Conservation (phyloP, 2,113 vertebrate species). For the Tringa solitaria region DNA sequence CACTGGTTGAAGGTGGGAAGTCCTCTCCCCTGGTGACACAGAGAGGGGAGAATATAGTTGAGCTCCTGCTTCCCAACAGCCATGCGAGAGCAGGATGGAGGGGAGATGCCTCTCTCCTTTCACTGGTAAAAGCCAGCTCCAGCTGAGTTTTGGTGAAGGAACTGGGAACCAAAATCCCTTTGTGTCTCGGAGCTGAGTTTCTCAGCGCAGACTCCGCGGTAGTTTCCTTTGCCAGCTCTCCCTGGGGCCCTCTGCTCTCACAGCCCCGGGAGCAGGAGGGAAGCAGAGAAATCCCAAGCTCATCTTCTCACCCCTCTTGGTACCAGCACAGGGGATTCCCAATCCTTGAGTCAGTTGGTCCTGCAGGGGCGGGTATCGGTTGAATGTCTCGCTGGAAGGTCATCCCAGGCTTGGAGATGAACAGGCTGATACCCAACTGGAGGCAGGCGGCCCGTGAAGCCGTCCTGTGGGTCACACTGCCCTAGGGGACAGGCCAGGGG, state of each 20-base stretch:
- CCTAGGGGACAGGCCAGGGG: background rate
- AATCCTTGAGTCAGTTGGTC: background rate
- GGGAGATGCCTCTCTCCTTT: background rate
- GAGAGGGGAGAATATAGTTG: background rate
- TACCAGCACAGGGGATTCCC: background rate
- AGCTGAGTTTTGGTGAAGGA: background rate
- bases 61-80: background rate
- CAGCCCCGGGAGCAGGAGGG: background rate
- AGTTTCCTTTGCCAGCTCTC: background rate
- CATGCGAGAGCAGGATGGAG: background rate
- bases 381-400: background rate
- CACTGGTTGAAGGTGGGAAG: background rate
- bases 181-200: fast-evolving
- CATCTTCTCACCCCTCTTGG: background rate
- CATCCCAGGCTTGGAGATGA: background rate
- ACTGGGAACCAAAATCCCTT: background rate
- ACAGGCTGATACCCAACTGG: background rate
- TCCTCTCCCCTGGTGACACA: background rate
- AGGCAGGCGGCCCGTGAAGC: fast-evolving
- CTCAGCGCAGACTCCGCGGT: fast-evolving
- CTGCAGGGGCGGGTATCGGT: fast-evolving
- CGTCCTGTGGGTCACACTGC: background rate
- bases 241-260: background rate
- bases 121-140: background rate
- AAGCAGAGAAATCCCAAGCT: background rate